phyloP scores from a whole-genome alignment of 1,140 invertebrate genomes.

The Dreissena polymorpha region DNA sequence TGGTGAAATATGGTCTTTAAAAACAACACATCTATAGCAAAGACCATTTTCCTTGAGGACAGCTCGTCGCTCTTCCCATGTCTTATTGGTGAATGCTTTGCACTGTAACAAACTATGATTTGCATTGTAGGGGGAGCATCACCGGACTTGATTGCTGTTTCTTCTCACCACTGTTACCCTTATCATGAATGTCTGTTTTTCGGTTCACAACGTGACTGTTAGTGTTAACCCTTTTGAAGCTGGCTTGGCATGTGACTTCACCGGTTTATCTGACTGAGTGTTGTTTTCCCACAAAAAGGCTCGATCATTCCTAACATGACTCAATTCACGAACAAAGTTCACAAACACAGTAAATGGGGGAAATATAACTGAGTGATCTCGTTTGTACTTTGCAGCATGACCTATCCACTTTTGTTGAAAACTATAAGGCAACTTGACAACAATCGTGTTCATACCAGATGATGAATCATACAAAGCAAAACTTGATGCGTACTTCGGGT shows the following conservation, averaged over 20 bases:
- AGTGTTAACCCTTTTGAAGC: neutral
- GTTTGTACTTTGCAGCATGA: constrained; percentile 53
- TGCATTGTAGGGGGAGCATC: constrained; percentile 11
- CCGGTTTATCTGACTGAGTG: neutral
- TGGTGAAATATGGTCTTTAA: neutral
- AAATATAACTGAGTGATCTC: no score
- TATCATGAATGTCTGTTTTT: neutral
- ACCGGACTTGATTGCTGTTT: neutral
- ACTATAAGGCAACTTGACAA: constrained; percentile 46
- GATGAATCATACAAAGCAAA: constrained; percentile 52
- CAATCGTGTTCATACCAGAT: constrained; percentile 48
- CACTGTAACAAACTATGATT: constrained; percentile 21
- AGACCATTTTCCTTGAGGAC: constrained; percentile 7
- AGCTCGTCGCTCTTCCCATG: no score
- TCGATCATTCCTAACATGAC: constrained; percentile 40
- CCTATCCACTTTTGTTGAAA: constrained; percentile 63
- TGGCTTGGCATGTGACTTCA: neutral
- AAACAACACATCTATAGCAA: neutral
- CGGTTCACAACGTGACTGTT: neutral
- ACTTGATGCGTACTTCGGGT: constrained; percentile 12
- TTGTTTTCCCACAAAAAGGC: neutral
- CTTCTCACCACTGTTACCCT: neutral
- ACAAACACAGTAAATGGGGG: constrained; percentile 58
- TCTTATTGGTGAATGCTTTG: constrained; percentile 25
- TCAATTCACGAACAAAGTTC: no score